phyloP scores from a whole-genome alignment of 92 coral and sea anemone species.

The Chrysogorgia sp. region DNA sequence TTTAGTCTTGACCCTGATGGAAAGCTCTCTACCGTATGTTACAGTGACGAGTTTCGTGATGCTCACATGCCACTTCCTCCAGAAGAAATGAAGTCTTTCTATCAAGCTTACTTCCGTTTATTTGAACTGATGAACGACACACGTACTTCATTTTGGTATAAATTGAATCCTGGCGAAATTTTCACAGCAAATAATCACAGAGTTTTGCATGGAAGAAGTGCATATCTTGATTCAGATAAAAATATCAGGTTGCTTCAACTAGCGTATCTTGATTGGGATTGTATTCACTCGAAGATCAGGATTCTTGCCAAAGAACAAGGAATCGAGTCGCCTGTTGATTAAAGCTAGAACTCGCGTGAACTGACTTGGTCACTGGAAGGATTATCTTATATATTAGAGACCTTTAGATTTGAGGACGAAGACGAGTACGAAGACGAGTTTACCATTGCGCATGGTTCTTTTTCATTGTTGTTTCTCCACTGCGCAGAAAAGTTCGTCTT shows the following conservation, averaged over 20 bases:
- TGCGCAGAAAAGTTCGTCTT: too few species aligned
- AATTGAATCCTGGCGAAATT: conserved; percentile 76
- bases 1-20: conserved; percentile 17
- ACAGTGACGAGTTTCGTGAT: conserved; percentile 42
- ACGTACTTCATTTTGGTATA: conserved; percentile 29
- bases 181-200: conserved; percentile 79
- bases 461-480: too few species aligned
- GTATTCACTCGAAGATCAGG: conserved; percentile 75
- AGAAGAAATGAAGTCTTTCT: conserved; percentile 14
- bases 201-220: conserved; percentile 79
- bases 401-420: too few species aligned
- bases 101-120: conserved; percentile 34
- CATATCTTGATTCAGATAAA: conserved; percentile 52
- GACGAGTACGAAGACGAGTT: too few species aligned
- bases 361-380: too few species aligned
- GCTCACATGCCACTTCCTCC: conserved; percentile 33
- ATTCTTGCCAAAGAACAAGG: conserved; percentile 62
- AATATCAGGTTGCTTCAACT: conserved; percentile 71
- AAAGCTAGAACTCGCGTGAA: too few species aligned
- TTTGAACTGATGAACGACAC: conserved; percentile 9
- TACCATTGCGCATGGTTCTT: too few species aligned
- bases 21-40: neutral
- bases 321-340: conserved; percentile 29
- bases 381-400: too few species aligned
- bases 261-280: conserved; percentile 87